Base-by-base conservation (phyloP, 23 tunicate species). In the Halocynthia aurantium region DNA sequence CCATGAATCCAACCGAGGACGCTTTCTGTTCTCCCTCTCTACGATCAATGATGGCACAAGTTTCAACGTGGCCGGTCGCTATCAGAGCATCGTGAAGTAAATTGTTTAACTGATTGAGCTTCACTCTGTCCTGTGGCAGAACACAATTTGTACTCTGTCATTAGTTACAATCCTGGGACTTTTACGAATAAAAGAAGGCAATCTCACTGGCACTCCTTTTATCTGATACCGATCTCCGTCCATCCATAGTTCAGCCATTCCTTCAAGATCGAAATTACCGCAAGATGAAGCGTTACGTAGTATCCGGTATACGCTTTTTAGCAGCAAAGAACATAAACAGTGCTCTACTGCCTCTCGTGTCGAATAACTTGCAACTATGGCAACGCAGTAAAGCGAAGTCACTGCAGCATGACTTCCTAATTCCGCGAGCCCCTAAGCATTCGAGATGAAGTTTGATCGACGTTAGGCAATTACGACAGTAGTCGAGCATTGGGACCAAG, bases 231-330 rank as follows among this genome's bases (percentile, higher is more conserved):
- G 81, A 62, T 89, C 96, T 22, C 80, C 85, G 69, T 89, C 96
- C 85, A 89, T 89, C 96, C 96, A 89, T 81, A 89, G 62, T 64
- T 84, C 80, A 44, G 96, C 96, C 96, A 89, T 89, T 67, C 44
- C 44, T 31, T 31, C 44, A 31, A 31, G 44, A 31, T 31, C 44
- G 2, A 31, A 31, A 31, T 31, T 31, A 31, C 44, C 44, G 44
- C 44, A 31, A 31, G 44, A 31, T 31, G 44, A 31, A 31, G 44
- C 44, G 44, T 31, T 31, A 31, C 44, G 44, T 31, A 31, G 44
- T 0, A 31, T 31, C 44, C 44, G 44, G 44, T 31, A 31, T 31
- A 31, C 44, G 44, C 44, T 31, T 4, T n/a, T 31, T 31, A 4
- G 44, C 4, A 31, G 44, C 44, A 31, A 31, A 31, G 44, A 31